Evolutionary conservation across 2,888 invertebrate genomes (phyloP).

Genomic region (Drosophila neotestacea): DNA sequence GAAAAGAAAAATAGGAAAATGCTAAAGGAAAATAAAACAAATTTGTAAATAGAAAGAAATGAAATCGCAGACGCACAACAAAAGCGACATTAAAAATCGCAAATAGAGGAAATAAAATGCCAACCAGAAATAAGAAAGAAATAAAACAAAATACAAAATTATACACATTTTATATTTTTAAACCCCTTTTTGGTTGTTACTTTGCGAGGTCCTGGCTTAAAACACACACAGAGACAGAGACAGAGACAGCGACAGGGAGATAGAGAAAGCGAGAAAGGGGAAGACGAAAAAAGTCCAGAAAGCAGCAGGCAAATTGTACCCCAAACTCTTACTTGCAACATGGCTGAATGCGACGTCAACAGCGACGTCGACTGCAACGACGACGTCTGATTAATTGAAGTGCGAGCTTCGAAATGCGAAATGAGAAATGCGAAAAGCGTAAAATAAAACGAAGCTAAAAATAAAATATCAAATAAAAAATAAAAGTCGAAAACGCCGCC

Average conservation of each 20-base stretch:
- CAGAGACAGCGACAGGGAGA: neutral
- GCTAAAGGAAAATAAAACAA: constrained; percentile 10
- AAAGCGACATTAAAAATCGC: constrained; percentile 13
- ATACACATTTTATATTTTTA: constrained; percentile 35
- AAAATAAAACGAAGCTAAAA: constrained; percentile 17
- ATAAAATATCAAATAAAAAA: constrained; percentile 15
- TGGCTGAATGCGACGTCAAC: constrained; percentile 8
- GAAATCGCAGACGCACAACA: constrained; percentile 26
- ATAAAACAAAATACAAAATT: constrained; percentile 36
- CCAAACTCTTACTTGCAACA: constrained; percentile 24
- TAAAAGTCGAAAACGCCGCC: constrained; percentile 58
- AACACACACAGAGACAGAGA: neutral
- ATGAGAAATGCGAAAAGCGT: constrained; percentile 32
- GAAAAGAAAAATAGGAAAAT: neutral
- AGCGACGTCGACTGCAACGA: constrained; percentile 44
- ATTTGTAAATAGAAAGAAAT: constrained; percentile 24
- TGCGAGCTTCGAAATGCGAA: constrained; percentile 74
- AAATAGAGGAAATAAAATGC: constrained; percentile 14
- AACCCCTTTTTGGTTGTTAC: neutral
- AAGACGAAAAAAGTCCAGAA: constrained; percentile 25
- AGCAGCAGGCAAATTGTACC: constrained; percentile 6
- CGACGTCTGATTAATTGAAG: constrained; percentile 77
- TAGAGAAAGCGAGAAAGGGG: neutral
- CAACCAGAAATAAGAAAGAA: constrained; percentile 28
- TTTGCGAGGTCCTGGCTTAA: neutral